Percentiles rank a stretch among this genome's conserved stretches.
phyloP scores from a whole-genome alignment of 2,113 vertebrate species.

The Carollia perspicillata region DNA sequence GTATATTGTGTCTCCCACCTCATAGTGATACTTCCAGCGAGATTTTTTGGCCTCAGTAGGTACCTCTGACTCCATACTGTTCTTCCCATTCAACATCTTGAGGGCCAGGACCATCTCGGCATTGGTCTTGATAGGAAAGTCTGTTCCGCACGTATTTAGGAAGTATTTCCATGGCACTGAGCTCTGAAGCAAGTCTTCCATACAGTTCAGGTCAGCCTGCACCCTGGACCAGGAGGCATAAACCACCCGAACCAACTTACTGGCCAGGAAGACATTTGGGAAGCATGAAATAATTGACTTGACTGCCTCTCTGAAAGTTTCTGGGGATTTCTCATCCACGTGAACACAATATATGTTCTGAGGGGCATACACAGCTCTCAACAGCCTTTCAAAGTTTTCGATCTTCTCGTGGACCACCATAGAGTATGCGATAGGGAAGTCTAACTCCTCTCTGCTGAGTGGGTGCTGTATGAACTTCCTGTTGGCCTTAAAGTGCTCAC shows the following conservation, averaged over 20 bases:
- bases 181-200: constrained; percentile 88
- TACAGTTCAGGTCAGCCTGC: constrained; percentile 96
- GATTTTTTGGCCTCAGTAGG: constrained; percentile 72
- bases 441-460: constrained; percentile 86
- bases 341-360: constrained; percentile 96
- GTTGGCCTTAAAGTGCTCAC: constrained; percentile 76
- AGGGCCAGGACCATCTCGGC: constrained; percentile 86
- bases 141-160: constrained; percentile 92
- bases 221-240: constrained; percentile 93
- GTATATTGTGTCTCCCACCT: constrained; percentile 58
- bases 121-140: constrained; percentile 96
- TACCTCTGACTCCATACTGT: constrained; percentile 89
- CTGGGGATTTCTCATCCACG: constrained; percentile 85
- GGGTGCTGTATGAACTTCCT: constrained; percentile 84
- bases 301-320: constrained; percentile 83
- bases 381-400: constrained; percentile 93
- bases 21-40: constrained; percentile 86
- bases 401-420: constrained; percentile 94
- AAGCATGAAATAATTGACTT: constrained; percentile 87
- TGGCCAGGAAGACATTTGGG: constrained; percentile 92
- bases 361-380: constrained; percentile 88
- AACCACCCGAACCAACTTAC: constrained; percentile 84
- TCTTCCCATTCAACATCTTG: constrained; percentile 85
- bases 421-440: constrained; percentile 91
- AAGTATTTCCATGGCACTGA: constrained; percentile 88